Base-by-base conservation (phyloP, 2,797 vertebrate species). In the Macrochelys suwanniensis region DNA sequence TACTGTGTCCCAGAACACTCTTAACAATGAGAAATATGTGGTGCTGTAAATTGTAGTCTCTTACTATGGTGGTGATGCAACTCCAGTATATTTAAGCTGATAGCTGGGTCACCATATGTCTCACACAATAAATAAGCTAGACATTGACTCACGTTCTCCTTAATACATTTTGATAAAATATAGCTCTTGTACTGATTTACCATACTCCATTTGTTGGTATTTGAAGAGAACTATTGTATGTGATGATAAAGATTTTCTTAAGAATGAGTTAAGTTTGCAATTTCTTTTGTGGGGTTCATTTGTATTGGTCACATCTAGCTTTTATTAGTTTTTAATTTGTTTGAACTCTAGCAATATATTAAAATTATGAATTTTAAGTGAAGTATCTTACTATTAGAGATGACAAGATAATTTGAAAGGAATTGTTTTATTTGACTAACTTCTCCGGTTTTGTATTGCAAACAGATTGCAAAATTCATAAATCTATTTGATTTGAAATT, bases 141-240 rank as follows among this genome's bases (percentile, higher is more conserved):
- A 78, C 77, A 87, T 85, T 85, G 85, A 89, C 82, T 89, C 79
- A 85, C 50, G 79, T 57, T 59, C 50, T 11, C 19, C 47, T 45
- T 7, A 31, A 45, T 15, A 87, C 45, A 51, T 50, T 89, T 59
- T 65, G 78, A 45, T 94, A 88, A 96, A 95, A 92, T 87, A 42
- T 3, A 37, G 6, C 54, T 91, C 89, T 96, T n/a, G 3, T 79
- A 16, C 28, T 79, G 80, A 80, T 86, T 61, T 82, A 15, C 28
- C 15, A 12, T 90, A 47, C 78, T 88, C 77, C 82, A 28, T 84
- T 53, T 93, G 88, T 78, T 42, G 4, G 6, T 49, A 85, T 57
- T 84, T 77, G 19, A 82, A 45, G 47, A 65, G 15, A 82, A 45
- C 11, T 53, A 61, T 76, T 87, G 86, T 91, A 80, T 89, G 68